Conservation (phyloP, 2,113 vertebrate species). For the Panthera tigris region DNA sequence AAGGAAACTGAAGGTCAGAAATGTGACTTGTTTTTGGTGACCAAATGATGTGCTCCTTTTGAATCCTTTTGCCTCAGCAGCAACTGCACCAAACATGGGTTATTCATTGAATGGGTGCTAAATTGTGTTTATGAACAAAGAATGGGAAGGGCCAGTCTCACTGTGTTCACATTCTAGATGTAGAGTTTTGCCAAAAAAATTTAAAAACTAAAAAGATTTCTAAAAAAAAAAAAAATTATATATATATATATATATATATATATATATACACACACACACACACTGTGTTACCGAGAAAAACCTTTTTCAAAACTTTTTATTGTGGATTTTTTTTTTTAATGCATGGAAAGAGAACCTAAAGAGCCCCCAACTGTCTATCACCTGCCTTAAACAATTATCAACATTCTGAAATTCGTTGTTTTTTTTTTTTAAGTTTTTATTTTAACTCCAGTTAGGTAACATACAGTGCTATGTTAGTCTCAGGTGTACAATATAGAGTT, state of each 20-base stretch:
- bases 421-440: neutral
- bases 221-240: neutral
- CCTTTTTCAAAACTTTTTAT: neutral
- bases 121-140: neutral
- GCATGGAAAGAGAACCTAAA: neutral
- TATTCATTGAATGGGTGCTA: neutral
- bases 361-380: neutral
- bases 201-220: neutral
- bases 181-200: neutral
- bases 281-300: neutral
- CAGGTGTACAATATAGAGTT: neutral
- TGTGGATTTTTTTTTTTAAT: neutral
- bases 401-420: neutral
- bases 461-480: neutral
- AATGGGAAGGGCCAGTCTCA: neutral
- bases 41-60: neutral
- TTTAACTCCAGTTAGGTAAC: neutral
- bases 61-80: neutral
- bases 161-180: neutral
- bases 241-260: too few species aligned
- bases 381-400: neutral
- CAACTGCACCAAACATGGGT: neutral
- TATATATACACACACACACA: too few species aligned
- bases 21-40: neutral
- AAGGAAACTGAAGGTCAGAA: constrained; percentile 1